Base-by-base conservation (phyloP, 2,113 vertebrate genomes). In the Sisor rabdophorus region DNA sequence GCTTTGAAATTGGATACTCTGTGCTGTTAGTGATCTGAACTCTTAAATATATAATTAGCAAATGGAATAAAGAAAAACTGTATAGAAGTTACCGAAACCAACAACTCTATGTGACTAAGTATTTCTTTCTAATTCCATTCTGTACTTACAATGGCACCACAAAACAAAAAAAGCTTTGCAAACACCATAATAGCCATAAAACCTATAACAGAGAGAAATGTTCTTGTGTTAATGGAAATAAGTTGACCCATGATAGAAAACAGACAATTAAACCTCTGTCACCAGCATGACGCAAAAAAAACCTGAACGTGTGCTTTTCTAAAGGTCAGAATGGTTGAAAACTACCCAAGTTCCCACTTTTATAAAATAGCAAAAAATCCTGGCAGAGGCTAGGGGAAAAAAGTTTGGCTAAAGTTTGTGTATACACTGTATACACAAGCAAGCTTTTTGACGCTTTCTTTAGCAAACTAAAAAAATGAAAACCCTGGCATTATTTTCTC, bases 231-330 rank as follows among this genome's bases (percentile, higher is more conserved):
- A 67, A 68, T 76, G 77, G 70, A 73, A 77, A 80, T 28, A 64
- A 20, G 20, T 13, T 24, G 26, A 4, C 48, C 40, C 24, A 47
- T 60, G 36, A 24, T 69, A 53, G 15, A 19, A 72, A 32, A 24
- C 54, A 72, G n/a, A 75, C 80, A 79, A 82, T 72, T n/a, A 26
- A 6, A 44, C 54, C 54, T 76, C 69, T 79, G 77, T 82, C 71
- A 20, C 16, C 9, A 44, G 60, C 50, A 48, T 67, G 9, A 55
- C 67, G 75, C 40, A 22, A 24, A 50, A 11, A 26, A 58, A 72
- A 48, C 32, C 44, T 26, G 71, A 68, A 79, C 61, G 22, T 36
- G 60, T 48, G 32, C 71, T 65, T 12, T 63, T 60, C 22, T 55
- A 30, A 13, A 22, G 32, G 30, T 36, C 77, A 79, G 20, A 58